phyloP scores from a whole-genome alignment of 2,113 vertebrate genomes.

The Melanocharis versteri region DNA sequence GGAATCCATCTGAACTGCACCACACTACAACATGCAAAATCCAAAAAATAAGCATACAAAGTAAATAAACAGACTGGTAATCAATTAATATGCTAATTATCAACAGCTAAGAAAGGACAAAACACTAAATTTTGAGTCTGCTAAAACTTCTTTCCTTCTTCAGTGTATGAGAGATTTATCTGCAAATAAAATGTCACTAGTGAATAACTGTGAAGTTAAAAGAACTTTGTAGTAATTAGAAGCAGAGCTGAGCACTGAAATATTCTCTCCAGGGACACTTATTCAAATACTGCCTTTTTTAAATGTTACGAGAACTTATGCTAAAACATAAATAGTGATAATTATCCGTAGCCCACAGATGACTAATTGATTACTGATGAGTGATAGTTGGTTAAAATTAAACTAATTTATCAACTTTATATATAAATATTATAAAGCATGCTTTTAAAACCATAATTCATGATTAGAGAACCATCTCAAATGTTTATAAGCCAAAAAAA shows the following conservation, averaged over 20 bases:
- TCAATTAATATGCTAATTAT: background rate
- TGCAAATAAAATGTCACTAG: slow-evolving; percentile 23
- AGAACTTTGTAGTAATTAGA: slow-evolving; percentile 16
- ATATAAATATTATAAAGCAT: background rate
- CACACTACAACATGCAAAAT: background rate
- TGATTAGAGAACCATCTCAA: background rate
- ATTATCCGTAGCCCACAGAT: background rate
- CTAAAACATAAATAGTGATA: background rate
- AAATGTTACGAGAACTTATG: background rate
- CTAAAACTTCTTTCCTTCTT: background rate
- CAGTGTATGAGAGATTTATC: background rate
- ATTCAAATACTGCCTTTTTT: background rate
- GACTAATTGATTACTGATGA: background rate
- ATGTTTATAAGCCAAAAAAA: background rate
- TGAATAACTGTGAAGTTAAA: slow-evolving; percentile 37
- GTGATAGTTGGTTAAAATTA: background rate
- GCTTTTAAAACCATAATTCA: background rate
- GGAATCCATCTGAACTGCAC: background rate
- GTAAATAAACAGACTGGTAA: background rate
- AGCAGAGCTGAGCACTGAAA: background rate
- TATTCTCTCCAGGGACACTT: background rate
- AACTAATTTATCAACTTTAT: background rate
- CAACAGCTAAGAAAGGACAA: background rate
- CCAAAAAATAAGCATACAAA: background rate
- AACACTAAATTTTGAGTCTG: background rate